Conservation (phyloP, 2,888 invertebrate genomes). For the Hemistola chrysoprasaria region DNA sequence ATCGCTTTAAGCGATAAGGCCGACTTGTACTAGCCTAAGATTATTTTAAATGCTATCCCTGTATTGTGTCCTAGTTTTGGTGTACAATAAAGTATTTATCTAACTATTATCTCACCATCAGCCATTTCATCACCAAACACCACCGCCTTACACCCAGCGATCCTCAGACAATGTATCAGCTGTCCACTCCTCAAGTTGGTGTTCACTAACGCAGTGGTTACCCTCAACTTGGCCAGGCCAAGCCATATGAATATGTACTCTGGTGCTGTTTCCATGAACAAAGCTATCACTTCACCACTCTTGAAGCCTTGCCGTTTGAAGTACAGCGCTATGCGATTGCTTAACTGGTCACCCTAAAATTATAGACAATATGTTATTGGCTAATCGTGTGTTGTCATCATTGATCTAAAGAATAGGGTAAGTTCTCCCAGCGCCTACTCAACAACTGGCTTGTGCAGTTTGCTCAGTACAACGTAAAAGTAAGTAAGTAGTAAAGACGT, state of each 20-base stretch:
- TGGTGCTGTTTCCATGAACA: slow-evolving; percentile 94
- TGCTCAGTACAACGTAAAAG: no score
- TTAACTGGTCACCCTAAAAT: slow-evolving; percentile 80
- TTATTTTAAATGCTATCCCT: no score
- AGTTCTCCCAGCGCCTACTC: no score
- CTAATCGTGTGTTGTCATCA: slow-evolving; percentile 7
- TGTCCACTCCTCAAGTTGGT: slow-evolving; percentile 91
- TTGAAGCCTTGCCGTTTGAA: slow-evolving; percentile 78
- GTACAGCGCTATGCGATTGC: slow-evolving; percentile 81
- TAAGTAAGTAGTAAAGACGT: no score
- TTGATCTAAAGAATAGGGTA: no score
- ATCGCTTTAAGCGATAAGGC: no score
- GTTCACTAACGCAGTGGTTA: slow-evolving; percentile 93
- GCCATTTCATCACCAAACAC: slow-evolving; percentile 87
- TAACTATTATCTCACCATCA: slow-evolving; percentile 68
- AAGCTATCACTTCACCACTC: slow-evolving; percentile 91
- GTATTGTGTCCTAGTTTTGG: no score
- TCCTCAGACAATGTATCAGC: slow-evolving; percentile 89
- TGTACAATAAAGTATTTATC: no score
- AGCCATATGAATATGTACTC: slow-evolving; percentile 95
- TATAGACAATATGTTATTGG: not conserved
- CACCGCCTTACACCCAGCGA: slow-evolving; percentile 89
- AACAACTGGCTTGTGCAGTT: no score
- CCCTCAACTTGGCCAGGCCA: slow-evolving; percentile 92
- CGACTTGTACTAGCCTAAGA: no score